Evolutionary conservation across 2,888 invertebrate genomes (phyloP).

Genomic region (Vanessa cardui): DNA sequence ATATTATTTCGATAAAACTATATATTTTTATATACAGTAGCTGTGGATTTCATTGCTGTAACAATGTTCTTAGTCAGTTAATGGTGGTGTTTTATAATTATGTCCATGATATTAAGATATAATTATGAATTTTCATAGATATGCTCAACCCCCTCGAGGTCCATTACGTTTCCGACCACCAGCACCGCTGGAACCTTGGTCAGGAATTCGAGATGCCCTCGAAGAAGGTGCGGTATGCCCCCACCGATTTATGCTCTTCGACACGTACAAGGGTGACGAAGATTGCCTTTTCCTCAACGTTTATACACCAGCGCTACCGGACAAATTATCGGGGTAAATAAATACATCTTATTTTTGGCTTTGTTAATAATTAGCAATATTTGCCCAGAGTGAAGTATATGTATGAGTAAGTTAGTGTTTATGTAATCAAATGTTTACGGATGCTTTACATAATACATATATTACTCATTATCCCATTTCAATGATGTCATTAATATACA

Average conservation of each 20-base stretch:
- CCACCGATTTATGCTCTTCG: constrained; percentile 86
- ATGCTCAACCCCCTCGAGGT: constrained; percentile 76
- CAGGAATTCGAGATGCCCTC: constrained; percentile 85
- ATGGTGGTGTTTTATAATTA: background rate
- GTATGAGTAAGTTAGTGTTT: too few species aligned
- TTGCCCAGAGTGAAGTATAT: background rate
- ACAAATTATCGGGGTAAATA: constrained; percentile 68
- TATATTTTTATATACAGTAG: background rate
- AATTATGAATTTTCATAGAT: constrained; percentile 49
- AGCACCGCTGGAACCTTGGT: constrained; percentile 83
- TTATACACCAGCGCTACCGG: constrained; percentile 84
- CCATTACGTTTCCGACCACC: constrained; percentile 82
- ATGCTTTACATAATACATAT: background rate
- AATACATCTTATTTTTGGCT: constrained; percentile 12
- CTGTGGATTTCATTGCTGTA: too few species aligned
- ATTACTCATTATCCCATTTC: background rate
- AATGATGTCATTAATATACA: background rate
- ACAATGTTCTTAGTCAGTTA: background rate
- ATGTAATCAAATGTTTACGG: constrained; percentile 6
- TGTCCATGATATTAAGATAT: background rate
- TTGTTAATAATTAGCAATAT: constrained; percentile 12
- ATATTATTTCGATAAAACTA: background rate
- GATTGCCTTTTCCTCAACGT: constrained; percentile 88
- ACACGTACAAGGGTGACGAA: constrained; percentile 85
- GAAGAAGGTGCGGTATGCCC: constrained; percentile 88